A percentile compares a stretch with the other conserved stretches of the same genome.
phyloP scores from a whole-genome alignment of 1,140 invertebrate species.

The Drosophila sproati region DNA sequence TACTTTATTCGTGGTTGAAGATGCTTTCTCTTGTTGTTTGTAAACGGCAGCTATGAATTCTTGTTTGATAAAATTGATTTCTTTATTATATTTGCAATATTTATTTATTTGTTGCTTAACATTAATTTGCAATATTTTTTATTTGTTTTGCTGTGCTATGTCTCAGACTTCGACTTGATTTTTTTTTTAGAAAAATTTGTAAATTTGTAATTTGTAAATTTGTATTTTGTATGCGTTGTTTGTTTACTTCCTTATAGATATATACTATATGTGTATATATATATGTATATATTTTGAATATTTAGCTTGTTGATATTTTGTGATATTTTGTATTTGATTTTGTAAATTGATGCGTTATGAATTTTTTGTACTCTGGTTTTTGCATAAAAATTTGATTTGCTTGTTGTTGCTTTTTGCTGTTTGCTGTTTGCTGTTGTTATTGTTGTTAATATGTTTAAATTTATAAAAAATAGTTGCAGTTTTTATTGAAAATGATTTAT shows the following conservation, averaged over 20 bases:
- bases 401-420: slow-evolving; percentile 48
- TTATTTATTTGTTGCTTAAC: slow-evolving; percentile 17
- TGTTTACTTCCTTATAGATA: slow-evolving; percentile 16
- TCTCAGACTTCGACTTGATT: slow-evolving; percentile 50
- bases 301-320: slow-evolving; percentile 52
- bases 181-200: slow-evolving; percentile 61
- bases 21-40: slow-evolving; percentile 33
- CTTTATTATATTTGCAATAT: slow-evolving; percentile 34
- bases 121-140: slow-evolving; percentile 39
- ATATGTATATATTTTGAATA: slow-evolving; percentile 29
- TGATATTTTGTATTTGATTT: slow-evolving; percentile 41
- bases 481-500: slow-evolving; percentile 53
- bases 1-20: slow-evolving; percentile 63
- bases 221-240: slow-evolving; percentile 80
- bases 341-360: slow-evolving; percentile 59
- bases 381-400: slow-evolving; percentile 51
- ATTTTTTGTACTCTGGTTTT: slow-evolving; percentile 78
- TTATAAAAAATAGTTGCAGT: slow-evolving; percentile 65
- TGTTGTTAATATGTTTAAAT: slow-evolving; percentile 38
- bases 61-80: slow-evolving; percentile 11
- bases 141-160: slow-evolving; percentile 39
- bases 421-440: slow-evolving; percentile 42
- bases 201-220: slow-evolving; percentile 80
- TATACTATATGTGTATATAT: slow-evolving; percentile 32
- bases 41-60: slow-evolving; percentile 75